These are phyloP conservation scores for Phyllostomus discolor DNA, from an alignment of 2,113 vertebrate species.

Conservation along the genomic window DNA sequence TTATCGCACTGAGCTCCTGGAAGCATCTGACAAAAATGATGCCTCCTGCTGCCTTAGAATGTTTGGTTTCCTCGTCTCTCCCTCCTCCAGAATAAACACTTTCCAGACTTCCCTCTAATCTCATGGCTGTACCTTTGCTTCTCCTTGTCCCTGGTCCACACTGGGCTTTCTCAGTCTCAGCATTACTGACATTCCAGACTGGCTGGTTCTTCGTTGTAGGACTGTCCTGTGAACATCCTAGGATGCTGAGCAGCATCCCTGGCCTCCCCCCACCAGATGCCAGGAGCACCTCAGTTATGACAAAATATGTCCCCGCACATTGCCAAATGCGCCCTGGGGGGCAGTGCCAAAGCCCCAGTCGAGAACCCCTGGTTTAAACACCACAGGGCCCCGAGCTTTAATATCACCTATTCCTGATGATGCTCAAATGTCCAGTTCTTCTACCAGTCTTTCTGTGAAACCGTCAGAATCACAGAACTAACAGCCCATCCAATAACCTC, in stretches of 20 bases:
- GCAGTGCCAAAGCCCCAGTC: background rate
- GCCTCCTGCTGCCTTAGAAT: no score
- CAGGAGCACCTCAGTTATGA: background rate
- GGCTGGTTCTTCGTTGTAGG: background rate
- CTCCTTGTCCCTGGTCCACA: background rate
- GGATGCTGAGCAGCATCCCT: fast-evolving
- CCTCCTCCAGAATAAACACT: no score
- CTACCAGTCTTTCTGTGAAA: background rate
- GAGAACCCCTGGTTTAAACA: background rate
- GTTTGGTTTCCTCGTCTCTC: no score
- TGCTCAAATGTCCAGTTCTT: background rate
- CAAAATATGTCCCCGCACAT: fast-evolving
- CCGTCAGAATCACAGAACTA: no score
- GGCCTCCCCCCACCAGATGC: background rate
- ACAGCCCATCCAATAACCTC: no score
- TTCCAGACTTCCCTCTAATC: fast-evolving
- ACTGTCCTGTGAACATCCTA: no score
- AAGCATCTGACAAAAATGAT: background rate
- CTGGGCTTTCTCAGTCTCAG: background rate
- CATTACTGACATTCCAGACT: background rate
- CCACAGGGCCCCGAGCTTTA: background rate
- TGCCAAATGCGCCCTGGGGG: background rate
- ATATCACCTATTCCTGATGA: fast-evolving
- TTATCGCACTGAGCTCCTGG: fast-evolving
- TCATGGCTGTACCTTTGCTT: background rate